Conservation (phyloP, 2,797 vertebrate species). For the Carapus acus region DNA sequence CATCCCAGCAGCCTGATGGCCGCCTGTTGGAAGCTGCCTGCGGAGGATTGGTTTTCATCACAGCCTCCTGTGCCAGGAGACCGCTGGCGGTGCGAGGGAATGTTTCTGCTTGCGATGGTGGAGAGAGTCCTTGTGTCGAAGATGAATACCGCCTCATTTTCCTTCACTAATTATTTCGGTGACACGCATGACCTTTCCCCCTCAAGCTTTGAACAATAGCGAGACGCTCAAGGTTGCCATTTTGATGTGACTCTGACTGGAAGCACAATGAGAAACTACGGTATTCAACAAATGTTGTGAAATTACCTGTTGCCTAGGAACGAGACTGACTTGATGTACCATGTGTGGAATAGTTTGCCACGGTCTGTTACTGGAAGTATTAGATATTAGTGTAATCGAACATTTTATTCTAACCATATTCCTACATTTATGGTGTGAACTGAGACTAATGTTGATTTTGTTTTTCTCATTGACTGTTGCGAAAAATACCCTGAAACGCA, state of each 20-base stretch:
- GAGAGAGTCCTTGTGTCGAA: slow-evolving; percentile 44
- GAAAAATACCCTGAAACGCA: too few species aligned
- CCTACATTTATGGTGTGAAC: not conserved
- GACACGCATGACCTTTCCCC: slow-evolving; percentile 42
- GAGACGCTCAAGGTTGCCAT: slow-evolving; percentile 58
- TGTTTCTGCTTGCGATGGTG: slow-evolving; percentile 44
- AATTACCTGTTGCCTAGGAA: slow-evolving; percentile 80
- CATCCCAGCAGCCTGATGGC: slow-evolving; percentile 13
- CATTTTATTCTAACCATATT: slow-evolving; percentile 3
- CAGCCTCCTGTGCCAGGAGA: slow-evolving; percentile 29
- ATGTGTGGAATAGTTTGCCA: slow-evolving; percentile 51
- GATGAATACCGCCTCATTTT: slow-evolving; percentile 62
- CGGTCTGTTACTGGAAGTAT: slow-evolving; percentile 53
- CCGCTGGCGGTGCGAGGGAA: slow-evolving; percentile 44
- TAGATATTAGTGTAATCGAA: slow-evolving; percentile 20
- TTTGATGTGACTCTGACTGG: slow-evolving; percentile 53
- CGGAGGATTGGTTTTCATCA: slow-evolving; percentile 26
- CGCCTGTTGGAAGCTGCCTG: slow-evolving; percentile 5
- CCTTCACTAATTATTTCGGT: slow-evolving; percentile 52
- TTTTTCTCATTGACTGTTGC: too few species aligned
- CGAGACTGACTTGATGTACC: slow-evolving; percentile 55
- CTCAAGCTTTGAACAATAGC: slow-evolving; percentile 41
- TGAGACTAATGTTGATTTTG: too few species aligned
- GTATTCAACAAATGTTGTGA: slow-evolving; percentile 53
- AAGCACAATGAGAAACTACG: slow-evolving; percentile 58